These are phyloP conservation scores for Leptinotarsa tumamoca DNA, from an alignment of 2,888 invertebrate species.

Conservation along the genomic window DNA sequence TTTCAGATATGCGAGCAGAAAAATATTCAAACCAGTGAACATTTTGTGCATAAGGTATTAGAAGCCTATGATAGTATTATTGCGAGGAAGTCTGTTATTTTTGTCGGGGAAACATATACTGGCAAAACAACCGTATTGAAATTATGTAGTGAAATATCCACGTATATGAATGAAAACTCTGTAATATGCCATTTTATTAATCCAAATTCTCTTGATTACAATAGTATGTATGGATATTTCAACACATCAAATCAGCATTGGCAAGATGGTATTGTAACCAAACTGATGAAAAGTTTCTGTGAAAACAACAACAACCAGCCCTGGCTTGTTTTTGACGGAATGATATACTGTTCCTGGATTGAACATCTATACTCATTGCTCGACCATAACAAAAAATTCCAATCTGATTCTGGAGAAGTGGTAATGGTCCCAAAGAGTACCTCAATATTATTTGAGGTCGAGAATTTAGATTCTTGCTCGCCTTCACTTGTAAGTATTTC, in stretches of 20 bases:
- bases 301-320: constrained; percentile 78
- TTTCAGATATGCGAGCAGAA: constrained; percentile 70
- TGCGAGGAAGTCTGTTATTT: constrained; percentile 84
- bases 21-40: constrained; percentile 78
- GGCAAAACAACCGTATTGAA: constrained; percentile 84
- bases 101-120: constrained; percentile 83
- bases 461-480: constrained; percentile 81
- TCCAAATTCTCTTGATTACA: constrained; percentile 89
- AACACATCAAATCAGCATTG: constrained; percentile 85
- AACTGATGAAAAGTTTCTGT: constrained; percentile 80
- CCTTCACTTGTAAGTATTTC: constrained; percentile 78
- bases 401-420: constrained; percentile 85
- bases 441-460: constrained; percentile 86
- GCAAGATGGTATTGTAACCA: constrained; percentile 85
- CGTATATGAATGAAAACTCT: constrained; percentile 25
- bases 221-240: constrained; percentile 87
- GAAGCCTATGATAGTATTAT: constrained; percentile 91
- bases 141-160: constrained; percentile 76
- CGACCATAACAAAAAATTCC: constrained; percentile 84
- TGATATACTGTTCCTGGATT: constrained; percentile 87
- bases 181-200: constrained; percentile 70
- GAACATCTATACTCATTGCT: constrained; percentile 86
- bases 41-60: constrained; percentile 81
- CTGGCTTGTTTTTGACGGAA: constrained; percentile 91
- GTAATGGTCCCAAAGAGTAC: constrained; percentile 79